These are phyloP conservation scores for Buteo buteo DNA, from an alignment of 2,113 vertebrate genomes.

Conservation along the genomic window DNA sequence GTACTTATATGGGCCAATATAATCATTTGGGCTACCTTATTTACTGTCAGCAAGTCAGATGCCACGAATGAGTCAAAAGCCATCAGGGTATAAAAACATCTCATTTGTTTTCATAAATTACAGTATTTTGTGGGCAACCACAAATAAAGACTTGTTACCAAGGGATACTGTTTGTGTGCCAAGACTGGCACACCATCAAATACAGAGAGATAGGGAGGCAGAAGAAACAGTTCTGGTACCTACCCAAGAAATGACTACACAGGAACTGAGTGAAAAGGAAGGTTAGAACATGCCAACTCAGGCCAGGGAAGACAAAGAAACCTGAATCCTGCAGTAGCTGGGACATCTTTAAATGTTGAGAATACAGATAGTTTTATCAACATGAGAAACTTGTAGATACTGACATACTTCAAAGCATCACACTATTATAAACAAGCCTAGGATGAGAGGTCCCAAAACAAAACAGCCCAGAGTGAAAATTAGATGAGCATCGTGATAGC, in stretches of 20 bases:
- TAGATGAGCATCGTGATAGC: background rate
- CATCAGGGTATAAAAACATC: conserved; percentile 52
- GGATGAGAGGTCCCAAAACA: background rate
- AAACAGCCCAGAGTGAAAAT: background rate
- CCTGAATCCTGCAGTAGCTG: background rate
- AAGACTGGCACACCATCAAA: conserved; percentile 66
- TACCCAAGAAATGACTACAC: conserved; percentile 66
- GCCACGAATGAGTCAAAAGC: conserved; percentile 44
- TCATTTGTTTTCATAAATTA: conserved; percentile 68
- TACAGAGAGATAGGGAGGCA: conserved; percentile 46
- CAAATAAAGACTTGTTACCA: conserved; percentile 63
- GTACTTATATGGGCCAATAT: background rate
- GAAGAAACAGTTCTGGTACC: conserved; percentile 58
- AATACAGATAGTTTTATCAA: background rate
- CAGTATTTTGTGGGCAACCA: conserved; percentile 61
- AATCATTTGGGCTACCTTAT: conserved; percentile 15
- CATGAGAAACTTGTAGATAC: background rate
- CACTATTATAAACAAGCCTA: background rate
- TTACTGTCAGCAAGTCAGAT: conserved; percentile 48
- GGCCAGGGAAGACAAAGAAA: background rate
- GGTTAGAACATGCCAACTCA: conserved; percentile 12
- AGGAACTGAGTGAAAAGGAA: conserved; percentile 60
- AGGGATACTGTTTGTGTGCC: conserved; percentile 55
- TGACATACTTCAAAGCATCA: background rate
- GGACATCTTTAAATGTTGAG: background rate